Base-by-base conservation (phyloP, 2,888 invertebrate species). In the Synanthedon formicaeformis region DNA sequence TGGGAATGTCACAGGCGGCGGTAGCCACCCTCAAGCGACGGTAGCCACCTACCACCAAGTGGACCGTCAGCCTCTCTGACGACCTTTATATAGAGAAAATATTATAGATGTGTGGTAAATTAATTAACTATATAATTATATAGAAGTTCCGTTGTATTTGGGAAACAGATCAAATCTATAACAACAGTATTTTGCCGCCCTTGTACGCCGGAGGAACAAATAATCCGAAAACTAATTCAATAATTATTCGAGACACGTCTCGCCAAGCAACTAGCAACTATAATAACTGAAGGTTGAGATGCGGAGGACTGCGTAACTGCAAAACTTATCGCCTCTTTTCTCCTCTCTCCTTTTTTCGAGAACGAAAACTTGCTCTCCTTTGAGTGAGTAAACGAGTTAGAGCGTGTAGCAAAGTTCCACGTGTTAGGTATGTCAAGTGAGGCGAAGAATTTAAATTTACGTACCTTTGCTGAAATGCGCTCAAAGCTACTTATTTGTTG, bases 211-310 rank as follows among this genome's bases (percentile, higher is more conserved):
- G 58, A 57, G 62, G 62, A 61, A 62, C 61, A 64, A 65, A 67
- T 65, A 65, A 60, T 58, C 56, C 58, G 52, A 55, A 64, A 66
- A 65, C 66, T 65, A 60, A 61, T 56, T 60, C 64, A 67, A 67
- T 66, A n/a, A 45, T 45, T 49, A 71, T 71, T 73, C 71, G 55
- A 54, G 56, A 56, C 70, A 69, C 67, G 66, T 66, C 58, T 60
- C 56, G 54, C 56, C 57, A 60, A 54, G 41, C 53, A 52, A 57
- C 65, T 62, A 64, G 41, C 53, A 50, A 57, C 65, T 62, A 64
- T 63, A 59, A 64, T 62, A 68, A 60, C 62, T 50, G 60, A 55
- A 54, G 59, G 58, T 51, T 52, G 54, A 54, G 58, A 58, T 58
- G 61, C 60, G 60, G 61, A 58, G 56, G 49, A 13, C 55, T 55